A percentile compares a stretch with the other conserved stretches of the same genome.
These are phyloP conservation scores for Eurytoma californica DNA, from an alignment of 2,888 invertebrate genomes.

Conservation along the genomic window DNA sequence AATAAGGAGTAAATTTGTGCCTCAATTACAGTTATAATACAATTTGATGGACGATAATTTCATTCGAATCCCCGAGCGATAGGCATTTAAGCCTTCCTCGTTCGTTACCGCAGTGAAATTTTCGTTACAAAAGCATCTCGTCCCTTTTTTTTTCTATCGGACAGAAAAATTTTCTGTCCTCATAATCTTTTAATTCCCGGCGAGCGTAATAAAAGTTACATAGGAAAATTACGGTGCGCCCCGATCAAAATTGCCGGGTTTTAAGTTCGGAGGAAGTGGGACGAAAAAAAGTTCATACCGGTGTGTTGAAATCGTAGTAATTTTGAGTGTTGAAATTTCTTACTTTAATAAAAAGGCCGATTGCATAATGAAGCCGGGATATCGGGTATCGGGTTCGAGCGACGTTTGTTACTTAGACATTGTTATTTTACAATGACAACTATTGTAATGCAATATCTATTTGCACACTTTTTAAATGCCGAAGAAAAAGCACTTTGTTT, in stretches of 20 bases:
- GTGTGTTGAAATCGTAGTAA: conserved; percentile 14
- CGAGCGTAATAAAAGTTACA: too few species aligned
- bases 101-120: background rate
- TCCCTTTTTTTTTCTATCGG: too few species aligned
- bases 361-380: background rate
- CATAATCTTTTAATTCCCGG: too few species aligned
- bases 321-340: conserved; percentile 23
- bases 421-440: too few species aligned
- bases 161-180: too few species aligned
- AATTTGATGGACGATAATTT: conserved; percentile 5
- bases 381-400: background rate
- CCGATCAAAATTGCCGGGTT: conserved; percentile 10
- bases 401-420: background rate
- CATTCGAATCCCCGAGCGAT: background rate
- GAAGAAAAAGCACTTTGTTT: too few species aligned
- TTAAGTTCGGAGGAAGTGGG: background rate
- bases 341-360: background rate
- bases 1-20: background rate
- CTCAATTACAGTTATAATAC: conserved; percentile 10
- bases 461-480: too few species aligned
- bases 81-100: background rate
- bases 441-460: too few species aligned
- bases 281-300: background rate
- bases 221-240: background rate
- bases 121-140: background rate